Base-by-base conservation (phyloP, 2,797 vertebrate species). In the Semotilus atromaculatus region DNA sequence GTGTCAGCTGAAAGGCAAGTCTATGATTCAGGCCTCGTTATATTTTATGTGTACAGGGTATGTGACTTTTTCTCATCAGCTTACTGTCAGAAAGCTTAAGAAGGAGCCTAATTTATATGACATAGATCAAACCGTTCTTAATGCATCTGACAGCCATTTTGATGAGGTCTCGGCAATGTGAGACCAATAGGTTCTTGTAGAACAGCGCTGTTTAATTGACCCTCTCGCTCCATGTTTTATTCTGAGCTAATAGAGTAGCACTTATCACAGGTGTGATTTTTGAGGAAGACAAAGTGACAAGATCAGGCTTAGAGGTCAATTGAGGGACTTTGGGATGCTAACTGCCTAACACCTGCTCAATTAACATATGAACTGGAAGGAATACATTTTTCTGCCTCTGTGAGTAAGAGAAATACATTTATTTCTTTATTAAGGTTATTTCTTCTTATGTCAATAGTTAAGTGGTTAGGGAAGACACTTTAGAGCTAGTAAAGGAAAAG, bases 101-200 rank as follows among this genome's bases (percentile, higher is more conserved):
- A 89, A 90, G 90, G 88, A 72, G 87, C 81, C 88, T 93, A 84
- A 93, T 94, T 93, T 93, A 93, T 94, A 89, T 93, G 89, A 82
- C 87, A 89, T 89, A 91, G 87, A 94, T 93, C 93, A 91, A 89
- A 78, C 29, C 38, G 85, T 85, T 86, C 90, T 91, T 92, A 93
- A 90, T 90, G 89, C 90, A 89, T 84, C 86, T 89, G 93, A 92
- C 93, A 93, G 91, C 84, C 74, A 75, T 90, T 90, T 89, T 91
- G 92, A 93, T 93, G 92, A 94, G 93, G 92, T 90, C 88, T 89
- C 81, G 29, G 88, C 89, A 85, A 91, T 91, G 88, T 58, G 68
- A 87, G 76, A 88, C 80, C 64, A 74, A 55, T 86, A 43, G 81
- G 88, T 89, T 84, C 87, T 72, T 78, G 74, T 86, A 83, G 78